Evolutionary conservation across 2,797 vertebrate genomes (phyloP), one percentile per base, ranked within the genome.

Genomic region (Pseudochirops cupreus): DNA sequence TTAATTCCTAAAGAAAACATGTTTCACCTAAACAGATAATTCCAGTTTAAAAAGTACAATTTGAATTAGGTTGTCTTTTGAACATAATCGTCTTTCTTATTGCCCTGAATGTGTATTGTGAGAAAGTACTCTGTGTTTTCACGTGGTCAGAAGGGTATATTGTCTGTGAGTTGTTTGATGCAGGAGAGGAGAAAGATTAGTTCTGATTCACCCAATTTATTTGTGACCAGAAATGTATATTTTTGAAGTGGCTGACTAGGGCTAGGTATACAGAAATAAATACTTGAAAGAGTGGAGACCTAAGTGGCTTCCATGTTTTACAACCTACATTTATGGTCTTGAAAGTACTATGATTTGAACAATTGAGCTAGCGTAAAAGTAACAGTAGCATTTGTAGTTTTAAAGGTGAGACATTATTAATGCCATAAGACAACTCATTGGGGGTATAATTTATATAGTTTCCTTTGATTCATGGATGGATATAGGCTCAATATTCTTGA

Each of bases 401-500:
- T 59, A 59, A 59, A 59, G 28, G 58, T 29, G 7, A 59, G 28
- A 59, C 2, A 59, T 59, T 11, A 59, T 59, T 59, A 59, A 31
- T 59, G 58, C 10, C 29, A 28, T 59, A 59, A 59, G 28, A 29
- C 58, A 31, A 31, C 2, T 59, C 28, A 11, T 59, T 59, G 28
- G 58, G 28, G 58, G 26, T 95, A 97, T 94, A 97, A 97, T 98
- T 97, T 98, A 53, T 94, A 90, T 97, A 92, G 90, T 90, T 58
- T 96, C n/a, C 97, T 98, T 97, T 97, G 97, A 97, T 58, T 97
- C 74, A 31, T 58, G 39, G 50, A 46, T 93, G 74, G 95, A 97
- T 97, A 90, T 96, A 98, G 93, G 53, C 96, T 98, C 92, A 98
- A 96, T 98, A 98, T 96, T 95, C 93, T 96, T 96, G 89, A 97